Conservation (phyloP, 2,113 vertebrate species). For the Etheostoma cragini region DNA sequence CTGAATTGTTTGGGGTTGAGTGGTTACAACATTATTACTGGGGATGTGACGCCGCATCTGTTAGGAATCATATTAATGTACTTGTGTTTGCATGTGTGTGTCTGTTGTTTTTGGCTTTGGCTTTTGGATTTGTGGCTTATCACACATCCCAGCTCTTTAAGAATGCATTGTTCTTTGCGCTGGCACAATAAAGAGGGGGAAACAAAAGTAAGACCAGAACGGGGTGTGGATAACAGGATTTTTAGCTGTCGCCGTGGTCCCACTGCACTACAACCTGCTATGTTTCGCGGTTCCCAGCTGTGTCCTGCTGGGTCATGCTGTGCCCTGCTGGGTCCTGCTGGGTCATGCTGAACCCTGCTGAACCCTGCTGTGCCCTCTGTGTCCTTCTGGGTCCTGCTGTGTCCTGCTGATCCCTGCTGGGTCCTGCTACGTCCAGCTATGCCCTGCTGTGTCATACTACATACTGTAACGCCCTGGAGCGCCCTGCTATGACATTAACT, state of each 20-base stretch:
- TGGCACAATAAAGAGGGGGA: constrained; percentile 29
- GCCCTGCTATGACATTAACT: no score
- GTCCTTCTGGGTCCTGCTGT: no score
- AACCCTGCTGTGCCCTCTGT: no score
- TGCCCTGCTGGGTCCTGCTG: no score
- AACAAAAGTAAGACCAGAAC: constrained; percentile 23
- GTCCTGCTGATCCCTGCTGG: no score
- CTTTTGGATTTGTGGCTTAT: constrained; percentile 57
- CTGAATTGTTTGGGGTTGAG: not conserved
- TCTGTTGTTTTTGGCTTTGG: constrained; percentile 1
- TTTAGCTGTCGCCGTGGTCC: not conserved
- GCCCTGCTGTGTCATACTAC: no score
- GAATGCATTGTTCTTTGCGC: constrained; percentile 49
- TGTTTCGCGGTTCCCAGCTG: no score
- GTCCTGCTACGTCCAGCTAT: no score
- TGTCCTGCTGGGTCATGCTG: no score
- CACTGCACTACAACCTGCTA: no score
- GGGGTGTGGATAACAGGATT: constrained; percentile 3
- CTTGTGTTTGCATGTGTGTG: constrained; percentile 1
- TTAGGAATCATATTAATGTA: constrained; percentile 5
- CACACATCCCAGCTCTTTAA: constrained; percentile 42
- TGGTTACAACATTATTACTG: not conserved
- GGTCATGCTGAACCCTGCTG: no score
- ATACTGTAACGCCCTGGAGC: no score
- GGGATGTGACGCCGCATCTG: not conserved